These are phyloP conservation scores for Lethenteron reissneri DNA, from an alignment of 2,113 vertebrate genomes.

Conservation along the genomic window DNA sequence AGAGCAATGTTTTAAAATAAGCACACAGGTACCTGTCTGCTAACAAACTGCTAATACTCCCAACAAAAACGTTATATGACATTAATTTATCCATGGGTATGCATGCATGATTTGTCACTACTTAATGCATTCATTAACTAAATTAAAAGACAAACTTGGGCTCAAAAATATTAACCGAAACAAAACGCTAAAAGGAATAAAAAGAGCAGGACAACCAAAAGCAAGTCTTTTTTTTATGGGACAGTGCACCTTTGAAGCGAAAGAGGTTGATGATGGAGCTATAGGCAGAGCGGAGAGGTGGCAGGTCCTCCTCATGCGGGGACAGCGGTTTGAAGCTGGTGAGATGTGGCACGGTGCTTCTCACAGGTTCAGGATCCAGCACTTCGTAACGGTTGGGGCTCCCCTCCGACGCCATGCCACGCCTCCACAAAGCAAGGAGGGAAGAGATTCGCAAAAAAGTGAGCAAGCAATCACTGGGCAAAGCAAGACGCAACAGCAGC, in stretches of 20 bases:
- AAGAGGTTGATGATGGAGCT: constrained; percentile 95
- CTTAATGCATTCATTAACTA: not conserved
- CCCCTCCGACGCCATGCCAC: no score
- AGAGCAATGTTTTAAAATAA: constrained; percentile 15
- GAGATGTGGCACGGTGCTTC: constrained; percentile 56
- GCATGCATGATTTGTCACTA: not conserved
- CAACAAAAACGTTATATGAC: not conserved
- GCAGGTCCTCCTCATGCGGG: constrained; percentile 76
- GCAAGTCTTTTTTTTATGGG: not conserved
- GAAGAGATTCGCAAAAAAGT: no score
- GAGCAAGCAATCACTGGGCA: no score
- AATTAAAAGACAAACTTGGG: not conserved
- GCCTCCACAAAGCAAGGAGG: no score
- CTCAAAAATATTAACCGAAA: not conserved
- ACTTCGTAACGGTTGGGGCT: no score
- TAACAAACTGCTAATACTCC: constrained; percentile 42
- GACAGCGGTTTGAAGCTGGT: constrained; percentile 93
- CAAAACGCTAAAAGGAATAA: not conserved
- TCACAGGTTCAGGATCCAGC: no score
- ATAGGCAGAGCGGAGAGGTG: constrained; percentile 72
- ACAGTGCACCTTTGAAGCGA: constrained; percentile 47
- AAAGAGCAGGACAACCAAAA: constrained; percentile 5
- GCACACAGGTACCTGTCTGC: constrained; percentile 49
- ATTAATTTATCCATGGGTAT: not conserved
- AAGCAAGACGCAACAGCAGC: no score